phyloP scores from a whole-genome alignment of 2,888 invertebrate genomes.

The Pantelozetes paolii region DNA sequence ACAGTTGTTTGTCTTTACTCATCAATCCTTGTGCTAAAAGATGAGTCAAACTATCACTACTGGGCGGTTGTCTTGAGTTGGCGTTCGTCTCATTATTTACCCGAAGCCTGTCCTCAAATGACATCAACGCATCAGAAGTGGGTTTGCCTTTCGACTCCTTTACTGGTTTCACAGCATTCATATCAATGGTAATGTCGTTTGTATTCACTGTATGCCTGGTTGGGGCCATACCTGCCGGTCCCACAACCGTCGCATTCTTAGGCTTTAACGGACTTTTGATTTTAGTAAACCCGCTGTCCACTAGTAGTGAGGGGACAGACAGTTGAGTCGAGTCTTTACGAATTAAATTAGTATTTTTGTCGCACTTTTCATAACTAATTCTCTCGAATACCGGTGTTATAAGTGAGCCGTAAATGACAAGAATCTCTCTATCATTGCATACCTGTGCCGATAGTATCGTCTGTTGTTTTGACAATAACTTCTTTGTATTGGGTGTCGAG shows the following conservation, averaged over 20 bases:
- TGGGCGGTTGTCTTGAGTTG: constrained; percentile 54
- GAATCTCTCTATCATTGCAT: background rate
- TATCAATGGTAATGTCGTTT: background rate
- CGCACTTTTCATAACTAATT: constrained; percentile 24
- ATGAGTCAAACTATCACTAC: constrained; percentile 70
- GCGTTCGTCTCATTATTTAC: no score
- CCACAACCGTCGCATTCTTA: constrained; percentile 29
- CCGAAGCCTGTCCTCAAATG: constrained; percentile 41
- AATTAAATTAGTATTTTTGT: background rate
- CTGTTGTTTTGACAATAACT: constrained; percentile 4
- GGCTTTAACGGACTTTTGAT: background rate
- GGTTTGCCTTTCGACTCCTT: constrained; percentile 48
- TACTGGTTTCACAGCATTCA: background rate
- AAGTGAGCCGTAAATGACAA: constrained; percentile 9
- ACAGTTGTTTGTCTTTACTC: constrained; percentile 71
- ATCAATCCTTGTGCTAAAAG: constrained; percentile 75
- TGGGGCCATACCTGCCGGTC: constrained; percentile 35
- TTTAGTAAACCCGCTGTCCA: background rate
- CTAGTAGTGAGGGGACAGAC: background rate
- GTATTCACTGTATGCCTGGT: constrained; percentile 3
- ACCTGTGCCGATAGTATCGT: constrained; percentile 13
- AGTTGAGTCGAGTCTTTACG: background rate
- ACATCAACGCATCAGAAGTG: constrained; percentile 39
- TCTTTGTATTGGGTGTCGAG: background rate
- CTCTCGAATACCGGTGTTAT: constrained; percentile 29